These are phyloP conservation scores for Chloroceryle amazona DNA, from an alignment of 2,797 vertebrate genomes.

Conservation along the genomic window DNA sequence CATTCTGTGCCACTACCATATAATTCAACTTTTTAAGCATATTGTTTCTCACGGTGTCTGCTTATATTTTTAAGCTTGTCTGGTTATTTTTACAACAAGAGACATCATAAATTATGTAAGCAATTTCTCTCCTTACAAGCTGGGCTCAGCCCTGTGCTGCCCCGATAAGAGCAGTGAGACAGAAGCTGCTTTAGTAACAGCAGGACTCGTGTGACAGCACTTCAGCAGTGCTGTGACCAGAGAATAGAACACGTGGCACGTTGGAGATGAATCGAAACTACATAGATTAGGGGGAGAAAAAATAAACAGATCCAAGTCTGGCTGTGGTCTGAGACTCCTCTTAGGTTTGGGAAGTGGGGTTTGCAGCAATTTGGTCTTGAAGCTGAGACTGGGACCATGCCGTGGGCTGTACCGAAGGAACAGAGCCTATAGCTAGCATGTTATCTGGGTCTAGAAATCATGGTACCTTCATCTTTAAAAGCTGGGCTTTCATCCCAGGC, in stretches of 20 bases:
- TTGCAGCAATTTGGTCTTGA: neutral
- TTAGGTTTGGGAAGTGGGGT: neutral
- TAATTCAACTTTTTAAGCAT: neutral
- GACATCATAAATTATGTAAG: neutral
- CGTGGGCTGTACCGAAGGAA: neutral
- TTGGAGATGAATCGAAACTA: neutral
- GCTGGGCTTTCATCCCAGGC: neutral
- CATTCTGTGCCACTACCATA: neutral
- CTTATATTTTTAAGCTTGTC: constrained; percentile 3
- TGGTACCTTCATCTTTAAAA: neutral
- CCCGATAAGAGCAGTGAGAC: neutral
- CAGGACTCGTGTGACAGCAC: neutral
- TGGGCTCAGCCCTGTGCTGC: neutral
- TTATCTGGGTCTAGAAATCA: neutral
- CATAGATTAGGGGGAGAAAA: rapidly evolving
- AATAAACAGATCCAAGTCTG: neutral
- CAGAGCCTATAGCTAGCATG: rapidly evolving
- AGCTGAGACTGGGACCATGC: neutral
- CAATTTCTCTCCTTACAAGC: neutral
- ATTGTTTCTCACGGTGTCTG: neutral
- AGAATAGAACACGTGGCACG: rapidly evolving
- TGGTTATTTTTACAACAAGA: constrained; percentile 12
- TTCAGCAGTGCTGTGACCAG: neutral
- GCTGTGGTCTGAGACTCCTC: neutral
- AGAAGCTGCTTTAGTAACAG: neutral